Conservation (phyloP, 2,113 vertebrate species). For the Sphyrna mokarran region DNA sequence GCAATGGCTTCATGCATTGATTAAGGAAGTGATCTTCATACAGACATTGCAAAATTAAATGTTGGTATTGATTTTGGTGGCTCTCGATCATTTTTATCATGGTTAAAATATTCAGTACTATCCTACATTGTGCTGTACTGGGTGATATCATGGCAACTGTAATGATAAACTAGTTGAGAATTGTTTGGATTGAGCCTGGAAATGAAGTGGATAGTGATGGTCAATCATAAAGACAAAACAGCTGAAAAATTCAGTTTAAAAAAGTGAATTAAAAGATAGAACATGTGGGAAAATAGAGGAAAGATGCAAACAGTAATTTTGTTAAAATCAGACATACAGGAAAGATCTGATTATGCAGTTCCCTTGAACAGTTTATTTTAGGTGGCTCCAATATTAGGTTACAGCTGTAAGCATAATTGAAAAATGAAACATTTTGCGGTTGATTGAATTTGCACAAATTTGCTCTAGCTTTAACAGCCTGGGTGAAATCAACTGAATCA, state of each 20-base stretch:
- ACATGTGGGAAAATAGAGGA: not conserved
- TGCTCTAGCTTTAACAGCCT: not conserved
- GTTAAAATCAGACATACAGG: no score
- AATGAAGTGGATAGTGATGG: not conserved
- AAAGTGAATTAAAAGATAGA: not conserved
- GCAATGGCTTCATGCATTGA: not conserved
- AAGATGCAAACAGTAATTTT: no score
- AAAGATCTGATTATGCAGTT: not conserved
- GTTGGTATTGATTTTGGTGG: not conserved
- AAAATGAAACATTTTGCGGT: not conserved
- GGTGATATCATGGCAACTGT: not conserved
- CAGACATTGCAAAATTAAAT: not conserved
- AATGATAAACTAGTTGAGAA: not conserved
- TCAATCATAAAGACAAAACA: not conserved
- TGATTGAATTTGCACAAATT: not conserved
- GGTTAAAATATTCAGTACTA: not conserved
- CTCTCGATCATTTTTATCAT: not conserved
- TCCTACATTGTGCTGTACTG: not conserved
- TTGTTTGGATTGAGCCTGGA: not conserved
- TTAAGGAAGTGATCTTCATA: not conserved
- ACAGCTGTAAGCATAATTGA: not conserved
- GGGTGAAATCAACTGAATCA: not conserved
- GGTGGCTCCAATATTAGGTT: not conserved
- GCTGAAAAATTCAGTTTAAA: not conserved
- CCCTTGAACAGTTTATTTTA: not conserved